Evolutionary conservation across 2,113 vertebrate species (phyloP).

Genomic region (Neomonachus schauinslandi): DNA sequence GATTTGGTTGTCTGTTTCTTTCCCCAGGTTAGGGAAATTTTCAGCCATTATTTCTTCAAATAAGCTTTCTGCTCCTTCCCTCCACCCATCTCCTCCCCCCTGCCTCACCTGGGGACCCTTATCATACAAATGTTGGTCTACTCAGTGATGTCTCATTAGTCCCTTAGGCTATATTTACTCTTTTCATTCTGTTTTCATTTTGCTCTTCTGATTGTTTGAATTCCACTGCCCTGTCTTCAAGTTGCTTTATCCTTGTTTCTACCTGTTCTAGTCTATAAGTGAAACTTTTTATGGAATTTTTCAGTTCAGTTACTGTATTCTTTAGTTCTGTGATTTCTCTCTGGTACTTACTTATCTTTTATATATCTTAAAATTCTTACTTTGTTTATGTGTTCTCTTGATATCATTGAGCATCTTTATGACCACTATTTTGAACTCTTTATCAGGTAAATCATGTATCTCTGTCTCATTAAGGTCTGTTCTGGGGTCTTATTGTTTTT

Average conservation of each 20-base stretch:
- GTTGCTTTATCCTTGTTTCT: not conserved
- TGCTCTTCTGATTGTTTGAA: not conserved
- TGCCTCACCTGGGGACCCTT: not conserved
- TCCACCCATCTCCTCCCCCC: not conserved
- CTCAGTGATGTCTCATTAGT: not conserved
- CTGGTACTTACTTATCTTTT: not conserved
- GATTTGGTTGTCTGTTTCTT: not conserved
- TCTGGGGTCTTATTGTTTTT: not conserved
- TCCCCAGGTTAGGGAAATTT: not conserved
- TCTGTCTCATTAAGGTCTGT: not conserved
- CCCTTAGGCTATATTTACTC: not conserved
- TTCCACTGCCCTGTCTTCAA: not conserved
- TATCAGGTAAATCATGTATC: not conserved
- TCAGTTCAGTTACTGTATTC: not conserved
- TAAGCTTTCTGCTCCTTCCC: not conserved
- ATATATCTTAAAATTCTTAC: not conserved
- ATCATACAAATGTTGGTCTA: not conserved
- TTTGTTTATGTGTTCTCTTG: not conserved
- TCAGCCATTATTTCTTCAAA: not conserved
- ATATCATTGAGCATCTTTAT: not conserved
- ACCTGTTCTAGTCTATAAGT: not conserved
- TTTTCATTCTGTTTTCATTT: not conserved
- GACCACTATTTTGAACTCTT: not conserved
- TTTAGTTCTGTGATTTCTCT: not conserved
- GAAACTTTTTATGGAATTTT: not conserved